A percentile compares a stretch with the other conserved stretches of the same genome.
phyloP scores from a whole-genome alignment of 2,113 vertebrate genomes.

The Gallinago media region DNA sequence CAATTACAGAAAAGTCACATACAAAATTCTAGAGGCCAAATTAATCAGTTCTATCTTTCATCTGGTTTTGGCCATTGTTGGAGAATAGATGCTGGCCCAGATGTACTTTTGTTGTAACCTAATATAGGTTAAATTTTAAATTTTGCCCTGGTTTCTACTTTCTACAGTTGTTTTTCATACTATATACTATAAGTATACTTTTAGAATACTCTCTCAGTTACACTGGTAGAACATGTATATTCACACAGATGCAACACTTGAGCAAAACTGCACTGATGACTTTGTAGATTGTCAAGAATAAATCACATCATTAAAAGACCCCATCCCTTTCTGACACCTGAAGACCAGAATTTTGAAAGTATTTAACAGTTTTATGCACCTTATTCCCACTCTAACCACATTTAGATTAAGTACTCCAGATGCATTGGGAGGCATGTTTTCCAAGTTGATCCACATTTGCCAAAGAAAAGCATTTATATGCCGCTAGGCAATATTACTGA shows the following conservation, averaged over 20 bases:
- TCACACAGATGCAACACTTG: background rate
- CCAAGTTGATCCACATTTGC: background rate
- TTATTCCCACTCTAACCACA: background rate
- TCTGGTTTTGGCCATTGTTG: background rate
- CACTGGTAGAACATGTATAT: accelerated
- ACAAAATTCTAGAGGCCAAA: background rate
- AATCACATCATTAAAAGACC: background rate
- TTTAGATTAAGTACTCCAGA: background rate
- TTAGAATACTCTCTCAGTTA: background rate
- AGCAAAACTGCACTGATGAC: background rate
- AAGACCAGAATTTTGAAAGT: background rate
- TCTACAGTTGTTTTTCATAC: background rate
- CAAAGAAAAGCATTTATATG: background rate
- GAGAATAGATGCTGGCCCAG: background rate
- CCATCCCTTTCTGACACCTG: background rate
- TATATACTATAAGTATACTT: background rate
- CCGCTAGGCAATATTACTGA: background rate
- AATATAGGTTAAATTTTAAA: background rate
- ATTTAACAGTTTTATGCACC: background rate
- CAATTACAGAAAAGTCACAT: background rate
- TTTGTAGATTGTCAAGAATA: background rate
- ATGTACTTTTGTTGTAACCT: background rate
- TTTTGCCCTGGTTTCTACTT: background rate
- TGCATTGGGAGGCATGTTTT: background rate
- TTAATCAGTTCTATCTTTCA: background rate